Evolutionary conservation across 2,888 invertebrate species (phyloP).

Genomic region (Gasteruption jaculator): DNA sequence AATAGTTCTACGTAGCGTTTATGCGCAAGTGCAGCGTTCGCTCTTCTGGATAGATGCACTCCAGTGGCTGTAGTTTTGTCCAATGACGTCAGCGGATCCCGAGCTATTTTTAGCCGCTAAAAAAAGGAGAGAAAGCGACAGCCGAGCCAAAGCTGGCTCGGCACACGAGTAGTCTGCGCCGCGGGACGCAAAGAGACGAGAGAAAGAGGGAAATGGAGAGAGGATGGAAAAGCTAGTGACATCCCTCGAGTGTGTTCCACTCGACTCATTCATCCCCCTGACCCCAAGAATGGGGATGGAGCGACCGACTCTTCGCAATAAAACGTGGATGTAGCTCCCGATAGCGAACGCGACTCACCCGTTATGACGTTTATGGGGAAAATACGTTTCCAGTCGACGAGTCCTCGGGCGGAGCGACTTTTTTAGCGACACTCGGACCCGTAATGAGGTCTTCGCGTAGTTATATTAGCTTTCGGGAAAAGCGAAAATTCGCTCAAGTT

Average conservation of each 20-base stretch:
- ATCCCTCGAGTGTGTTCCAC: conserved; percentile 28
- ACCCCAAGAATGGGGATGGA: conserved; percentile 21
- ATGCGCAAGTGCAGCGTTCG: conserved; percentile 15
- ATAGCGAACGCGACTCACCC: too few species aligned
- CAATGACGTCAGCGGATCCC: conserved; percentile 36
- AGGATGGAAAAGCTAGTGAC: conserved; percentile 18
- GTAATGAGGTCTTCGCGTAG: too few species aligned
- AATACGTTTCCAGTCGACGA: too few species aligned
- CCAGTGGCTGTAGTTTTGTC: conserved; percentile 28
- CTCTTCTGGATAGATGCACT: conserved; percentile 8
- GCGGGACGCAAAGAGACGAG: conserved; percentile 4
- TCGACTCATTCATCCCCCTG: conserved; percentile 33
- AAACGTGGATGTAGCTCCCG: too few species aligned
- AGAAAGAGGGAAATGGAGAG: conserved; percentile 7
- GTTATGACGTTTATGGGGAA: too few species aligned
- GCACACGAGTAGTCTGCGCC: conserved; percentile 22
- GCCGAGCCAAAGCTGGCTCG: conserved; percentile 16
- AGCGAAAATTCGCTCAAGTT: too few species aligned
- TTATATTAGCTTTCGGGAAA: too few species aligned
- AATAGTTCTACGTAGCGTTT: conserved; percentile 21
- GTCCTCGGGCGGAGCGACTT: too few species aligned
- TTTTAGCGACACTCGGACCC: too few species aligned
- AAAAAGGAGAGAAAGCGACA: conserved; percentile 8
- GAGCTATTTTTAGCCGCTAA: conserved; percentile 34
- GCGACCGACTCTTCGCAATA: background rate